Base-by-base conservation (phyloP, 2,113 vertebrate species). In the Tetraodon nigroviridis region DNA sequence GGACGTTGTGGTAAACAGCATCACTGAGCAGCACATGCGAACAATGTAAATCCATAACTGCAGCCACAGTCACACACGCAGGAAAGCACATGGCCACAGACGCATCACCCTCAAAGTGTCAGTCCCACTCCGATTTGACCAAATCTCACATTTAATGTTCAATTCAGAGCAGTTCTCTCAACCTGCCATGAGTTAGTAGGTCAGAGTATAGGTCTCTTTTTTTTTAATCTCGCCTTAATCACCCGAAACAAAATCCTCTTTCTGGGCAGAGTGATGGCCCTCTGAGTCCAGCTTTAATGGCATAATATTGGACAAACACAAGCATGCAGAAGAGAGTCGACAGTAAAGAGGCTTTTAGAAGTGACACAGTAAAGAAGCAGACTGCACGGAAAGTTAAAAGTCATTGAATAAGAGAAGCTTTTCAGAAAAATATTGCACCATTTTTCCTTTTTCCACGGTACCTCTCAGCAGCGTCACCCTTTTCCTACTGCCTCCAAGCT, bases 391-490 rank as follows among this genome's bases (percentile, higher is more conserved):
- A 56, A 49, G 63, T 46, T 22, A 45, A 37, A 61, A 44, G 1
- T 59, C 32, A 24, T 42, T 7, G 42, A 52, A 15, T 17, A 46
- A 61, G 69, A 5, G 58, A 55, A 52, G 29, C 27, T 51, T 8
- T 22, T 21, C n/a, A 57, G 24, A 66, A 44, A 55, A 70, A 76
- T 73, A 41, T 11, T 69, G 68, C 10, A 19, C 8, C n/a, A 11
- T 49, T 51, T 13, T 27, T 7, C 15, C 71, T 70, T 85, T 88
- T 88, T 37, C 32, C 32, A 37, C 32, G 11, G 32, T 37, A 87
- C 85, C 87, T 88, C 70, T 78, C 54, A 71, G 84, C 78, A 81
- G 84, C 81, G 65, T 73, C 81, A 77, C 81, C 83, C 66, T 59
- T 73, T 65, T 61, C 69, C 67, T 82, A 5, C 71, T 70, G 70